Percentiles rank a stretch among this genome's conserved stretches.
These are phyloP conservation scores for Alca torda DNA, from an alignment of 2,797 vertebrate genomes.

Conservation along the genomic window DNA sequence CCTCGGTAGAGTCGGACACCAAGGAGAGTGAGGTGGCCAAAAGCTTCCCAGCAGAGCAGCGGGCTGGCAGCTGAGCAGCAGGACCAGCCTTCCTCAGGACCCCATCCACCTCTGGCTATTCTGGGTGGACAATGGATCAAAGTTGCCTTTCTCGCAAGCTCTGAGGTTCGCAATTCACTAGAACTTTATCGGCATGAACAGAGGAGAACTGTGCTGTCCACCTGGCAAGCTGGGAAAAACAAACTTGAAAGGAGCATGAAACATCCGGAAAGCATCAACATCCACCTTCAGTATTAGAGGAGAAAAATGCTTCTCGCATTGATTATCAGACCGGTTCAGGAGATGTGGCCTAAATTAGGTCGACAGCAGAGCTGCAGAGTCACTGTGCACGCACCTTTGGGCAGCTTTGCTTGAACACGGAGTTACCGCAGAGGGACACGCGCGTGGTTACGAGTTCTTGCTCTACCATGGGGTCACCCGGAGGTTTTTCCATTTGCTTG, in stretches of 20 bases:
- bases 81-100: slow-evolving; percentile 49
- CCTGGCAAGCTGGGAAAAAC: slow-evolving; percentile 2
- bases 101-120: slow-evolving; percentile 24
- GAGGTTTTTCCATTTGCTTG: slow-evolving; percentile 20
- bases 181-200: slow-evolving; percentile 28
- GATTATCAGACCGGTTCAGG: slow-evolving; percentile 32
- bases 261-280: slow-evolving; percentile 20
- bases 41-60: slow-evolving; percentile 77
- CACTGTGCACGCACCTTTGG: slow-evolving; percentile 60
- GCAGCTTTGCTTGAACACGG: slow-evolving; percentile 11
- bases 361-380: slow-evolving; percentile 47
- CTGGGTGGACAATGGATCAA: slow-evolving; percentile 44
- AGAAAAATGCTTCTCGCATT: slow-evolving; percentile 37
- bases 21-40: slow-evolving; percentile 69
- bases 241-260: slow-evolving; percentile 34
- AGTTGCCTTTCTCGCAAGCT: slow-evolving; percentile 62
- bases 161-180: slow-evolving; percentile 39
- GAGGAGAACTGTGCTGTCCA: slow-evolving; percentile 2
- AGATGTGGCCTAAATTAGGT: slow-evolving; percentile 73
- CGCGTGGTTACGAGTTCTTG: not conserved
- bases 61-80: slow-evolving; percentile 75
- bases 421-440: slow-evolving; percentile 21
- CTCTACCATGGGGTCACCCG: not conserved
- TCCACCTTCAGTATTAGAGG: slow-evolving; percentile 18
- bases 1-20: slow-evolving; percentile 78